A percentile compares a stretch with the other conserved stretches of the same genome.
Conservation (phyloP, 37 sponge, comb jelly and placozoan species). For the Oopsacas minuta region DNA sequence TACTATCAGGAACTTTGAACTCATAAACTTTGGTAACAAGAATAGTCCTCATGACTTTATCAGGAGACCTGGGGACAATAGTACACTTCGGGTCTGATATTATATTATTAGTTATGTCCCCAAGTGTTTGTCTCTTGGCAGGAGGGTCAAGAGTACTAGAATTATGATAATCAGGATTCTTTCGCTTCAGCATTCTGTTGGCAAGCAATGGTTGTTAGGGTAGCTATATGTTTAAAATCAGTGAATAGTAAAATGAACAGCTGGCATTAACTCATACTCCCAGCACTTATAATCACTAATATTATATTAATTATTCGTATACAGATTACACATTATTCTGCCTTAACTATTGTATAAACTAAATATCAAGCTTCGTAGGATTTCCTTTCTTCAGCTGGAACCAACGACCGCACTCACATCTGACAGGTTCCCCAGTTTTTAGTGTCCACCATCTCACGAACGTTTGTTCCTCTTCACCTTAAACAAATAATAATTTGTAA, state of each 20-base stretch:
- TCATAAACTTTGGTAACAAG: background rate
- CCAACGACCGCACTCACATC: slow-evolving; percentile 80
- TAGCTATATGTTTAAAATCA: background rate
- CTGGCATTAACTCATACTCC: too few species aligned
- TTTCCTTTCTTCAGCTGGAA: slow-evolving; percentile 52
- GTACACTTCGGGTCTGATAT: background rate
- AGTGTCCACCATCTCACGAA: slow-evolving; percentile 53
- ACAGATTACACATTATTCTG: too few species aligned
- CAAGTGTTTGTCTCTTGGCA: background rate
- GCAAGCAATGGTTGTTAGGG: background rate
- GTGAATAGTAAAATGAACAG: too few species aligned
- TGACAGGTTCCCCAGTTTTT: slow-evolving; percentile 50
- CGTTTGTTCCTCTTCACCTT: slow-evolving; percentile 70
- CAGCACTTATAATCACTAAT: too few species aligned
- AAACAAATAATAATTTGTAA: too few species aligned
- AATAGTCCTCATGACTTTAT: background rate
- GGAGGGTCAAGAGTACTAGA: background rate
- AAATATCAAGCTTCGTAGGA: slow-evolving; percentile 35
- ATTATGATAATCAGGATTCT: background rate
- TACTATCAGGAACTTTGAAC: background rate
- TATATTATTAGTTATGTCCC: background rate
- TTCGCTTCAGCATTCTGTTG: background rate
- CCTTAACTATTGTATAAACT: too few species aligned
- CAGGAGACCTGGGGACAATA: background rate
- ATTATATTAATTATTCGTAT: too few species aligned